Conservation (phyloP, 2,113 vertebrate genomes). For the Pelusios castaneus region DNA sequence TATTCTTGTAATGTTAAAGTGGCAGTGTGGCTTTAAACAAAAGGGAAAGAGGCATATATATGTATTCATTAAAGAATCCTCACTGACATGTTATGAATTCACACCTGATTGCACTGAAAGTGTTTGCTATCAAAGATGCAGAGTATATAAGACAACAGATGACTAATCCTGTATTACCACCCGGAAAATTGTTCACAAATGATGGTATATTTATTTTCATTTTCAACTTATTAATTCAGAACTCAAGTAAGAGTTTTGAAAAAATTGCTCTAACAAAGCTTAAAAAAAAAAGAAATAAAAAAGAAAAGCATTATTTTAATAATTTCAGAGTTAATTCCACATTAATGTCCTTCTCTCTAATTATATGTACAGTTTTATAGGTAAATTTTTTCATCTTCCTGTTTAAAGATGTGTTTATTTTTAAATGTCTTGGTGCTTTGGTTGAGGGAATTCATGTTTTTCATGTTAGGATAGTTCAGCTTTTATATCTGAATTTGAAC, state of each 20-base stretch:
- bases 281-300: neutral
- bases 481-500: neutral
- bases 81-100: constrained; percentile 26
- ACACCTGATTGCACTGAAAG: constrained; percentile 26
- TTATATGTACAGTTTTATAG: fast-evolving
- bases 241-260: neutral
- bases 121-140: constrained; percentile 5
- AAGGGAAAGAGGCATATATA: constrained; percentile 36
- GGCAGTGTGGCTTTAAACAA: constrained; percentile 50
- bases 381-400: neutral
- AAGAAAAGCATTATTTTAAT: neutral
- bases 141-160: neutral
- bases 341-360: neutral
- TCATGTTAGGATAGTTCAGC: neutral
- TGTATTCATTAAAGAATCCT: neutral
- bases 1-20: constrained; percentile 48
- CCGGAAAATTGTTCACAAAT: neutral
- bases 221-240: neutral
- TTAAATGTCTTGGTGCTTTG: fast-evolving
- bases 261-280: neutral
- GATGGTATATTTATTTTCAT: neutral
- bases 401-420: neutral
- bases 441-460: neutral
- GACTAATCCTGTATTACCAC: constrained; percentile 2
- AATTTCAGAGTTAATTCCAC: neutral